Evolutionary conservation across 1,140 invertebrate genomes (phyloP), one percentile per base, ranked within the genome.

Genomic region (Lasaia peninsularis): DNA sequence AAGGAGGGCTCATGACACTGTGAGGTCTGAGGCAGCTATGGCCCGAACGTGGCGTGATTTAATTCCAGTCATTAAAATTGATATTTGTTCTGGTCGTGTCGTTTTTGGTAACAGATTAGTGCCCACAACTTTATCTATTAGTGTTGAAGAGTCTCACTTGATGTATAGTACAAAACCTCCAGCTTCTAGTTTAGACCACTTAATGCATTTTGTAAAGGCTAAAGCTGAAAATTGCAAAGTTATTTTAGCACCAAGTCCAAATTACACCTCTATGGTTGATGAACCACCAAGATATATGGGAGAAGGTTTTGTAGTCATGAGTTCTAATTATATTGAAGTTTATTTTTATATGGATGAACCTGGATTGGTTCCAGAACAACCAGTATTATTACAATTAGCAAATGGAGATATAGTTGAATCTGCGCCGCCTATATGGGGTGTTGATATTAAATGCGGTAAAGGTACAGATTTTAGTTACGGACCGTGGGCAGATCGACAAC

Each of bases 291-390:
- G 98, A 32, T 98, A 96, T 67, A 99, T 99, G 98, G 98, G 97
- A 14, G 97, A 99, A 90, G 98, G 98, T 2, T 99, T 99, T 90
- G 98, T 98, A 7, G 93, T 99, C 7, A 93, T 99, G 86, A 98
- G 97, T 78, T 97, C 97, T 2, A 98, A 98, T 81, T 94, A 96
- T 74, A 95, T 99, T 62, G 96, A 98, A 78, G 89, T 98, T 20
- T 98, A 99, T 85, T 98, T 97, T 81, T 98, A 98, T 72, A 97
- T 98, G 95, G 98, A 99, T 87, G 96, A 98, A 86, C 94, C 97
- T 35, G 95, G 95, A 1, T 68, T 97, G 35, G 97, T 98, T 3
- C 96, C 96, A 0, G 94, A 96, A 75, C 94, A 96, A 75, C 97
- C 96, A 3, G 95, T 98, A 63, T 93, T 96, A 82, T 92, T 98